A percentile compares a stretch with the other conserved stretches of the same genome.
phyloP scores from a whole-genome alignment of 2,888 invertebrate species.

The Catocala nupta region DNA sequence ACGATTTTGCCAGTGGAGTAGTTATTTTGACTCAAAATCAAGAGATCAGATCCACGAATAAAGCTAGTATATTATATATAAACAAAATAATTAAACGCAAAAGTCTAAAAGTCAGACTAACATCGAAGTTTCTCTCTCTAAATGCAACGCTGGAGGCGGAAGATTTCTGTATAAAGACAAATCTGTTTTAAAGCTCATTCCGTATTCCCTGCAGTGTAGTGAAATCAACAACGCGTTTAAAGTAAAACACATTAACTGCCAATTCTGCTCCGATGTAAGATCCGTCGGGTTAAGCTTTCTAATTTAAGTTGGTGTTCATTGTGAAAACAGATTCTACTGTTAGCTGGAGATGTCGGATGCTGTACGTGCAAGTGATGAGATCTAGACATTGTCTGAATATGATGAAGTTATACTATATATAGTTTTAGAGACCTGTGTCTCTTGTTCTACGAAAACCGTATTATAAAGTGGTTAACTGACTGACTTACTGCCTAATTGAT shows the following conservation, averaged over 20 bases:
- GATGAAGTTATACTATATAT: too few relatives aligned
- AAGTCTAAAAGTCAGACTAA: background rate
- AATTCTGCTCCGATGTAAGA: constrained; percentile 70
- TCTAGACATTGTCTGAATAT: background rate
- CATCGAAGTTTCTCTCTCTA: background rate
- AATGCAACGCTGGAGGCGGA: constrained; percentile 1
- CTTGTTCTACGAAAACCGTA: too few relatives aligned
- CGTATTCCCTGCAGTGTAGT: constrained; percentile 42
- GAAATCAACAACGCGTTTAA: constrained; percentile 58
- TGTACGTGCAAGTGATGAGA: constrained; percentile 41
- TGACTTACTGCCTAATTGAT: too few relatives aligned
- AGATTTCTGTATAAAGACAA: constrained; percentile 27
- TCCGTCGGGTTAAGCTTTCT: constrained; percentile 76
- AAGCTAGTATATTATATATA: background rate
- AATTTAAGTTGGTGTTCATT: constrained; percentile 82
- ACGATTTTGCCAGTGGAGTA: too few relatives aligned
- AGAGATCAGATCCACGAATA: background rate
- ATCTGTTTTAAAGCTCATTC: constrained; percentile 40
- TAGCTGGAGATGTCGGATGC: constrained; percentile 56
- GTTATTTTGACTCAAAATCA: too few relatives aligned
- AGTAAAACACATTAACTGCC: constrained; percentile 67
- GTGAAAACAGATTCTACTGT: constrained; percentile 79
- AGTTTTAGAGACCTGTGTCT: too few relatives aligned
- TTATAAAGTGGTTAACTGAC: too few relatives aligned
- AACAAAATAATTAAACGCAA: background rate